A percentile compares a stretch with the other conserved stretches of the same genome.
These are phyloP conservation scores for Chaenodraco wilsoni DNA, from an alignment of 2,797 vertebrate genomes.

Conservation along the genomic window DNA sequence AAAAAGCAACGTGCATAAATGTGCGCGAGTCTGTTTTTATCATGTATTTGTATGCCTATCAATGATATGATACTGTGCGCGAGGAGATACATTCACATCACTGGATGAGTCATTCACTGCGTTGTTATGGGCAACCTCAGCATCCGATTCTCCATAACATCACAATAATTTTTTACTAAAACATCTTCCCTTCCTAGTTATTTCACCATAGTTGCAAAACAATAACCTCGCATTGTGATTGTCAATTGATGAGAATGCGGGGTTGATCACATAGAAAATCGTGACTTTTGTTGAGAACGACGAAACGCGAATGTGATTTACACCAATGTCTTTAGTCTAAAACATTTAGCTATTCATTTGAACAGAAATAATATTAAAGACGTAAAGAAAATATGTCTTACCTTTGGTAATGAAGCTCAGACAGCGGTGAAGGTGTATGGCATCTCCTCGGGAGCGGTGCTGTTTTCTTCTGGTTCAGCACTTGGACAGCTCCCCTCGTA, in stretches of 20 bases:
- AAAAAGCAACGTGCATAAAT: background rate
- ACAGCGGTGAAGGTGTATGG: constrained; percentile 72
- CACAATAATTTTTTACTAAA: constrained; percentile 6
- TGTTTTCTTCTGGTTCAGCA: constrained; percentile 82
- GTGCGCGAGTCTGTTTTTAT: constrained; percentile 48
- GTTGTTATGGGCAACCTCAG: constrained; percentile 80
- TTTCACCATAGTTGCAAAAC: background rate
- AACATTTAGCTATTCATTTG: background rate
- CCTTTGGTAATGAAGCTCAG: constrained; percentile 82
- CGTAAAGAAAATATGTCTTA: constrained; percentile 49
- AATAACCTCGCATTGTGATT: background rate
- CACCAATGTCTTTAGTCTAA: background rate
- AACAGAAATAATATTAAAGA: background rate
- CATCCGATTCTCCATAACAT: constrained; percentile 55
- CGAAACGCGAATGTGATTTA: background rate
- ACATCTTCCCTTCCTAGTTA: rapidly evolving
- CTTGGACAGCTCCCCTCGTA: constrained; percentile 83
- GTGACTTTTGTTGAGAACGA: background rate
- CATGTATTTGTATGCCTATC: constrained; percentile 21
- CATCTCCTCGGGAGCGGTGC: constrained; percentile 76
- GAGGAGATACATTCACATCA: constrained; percentile 56
- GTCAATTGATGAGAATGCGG: background rate
- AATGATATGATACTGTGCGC: constrained; percentile 47
- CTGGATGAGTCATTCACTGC: constrained; percentile 82
- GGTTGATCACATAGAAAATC: background rate